Evolutionary conservation across 92 coral and sea anemone species (phyloP).

Genomic region (Blastomussa wellsi): DNA sequence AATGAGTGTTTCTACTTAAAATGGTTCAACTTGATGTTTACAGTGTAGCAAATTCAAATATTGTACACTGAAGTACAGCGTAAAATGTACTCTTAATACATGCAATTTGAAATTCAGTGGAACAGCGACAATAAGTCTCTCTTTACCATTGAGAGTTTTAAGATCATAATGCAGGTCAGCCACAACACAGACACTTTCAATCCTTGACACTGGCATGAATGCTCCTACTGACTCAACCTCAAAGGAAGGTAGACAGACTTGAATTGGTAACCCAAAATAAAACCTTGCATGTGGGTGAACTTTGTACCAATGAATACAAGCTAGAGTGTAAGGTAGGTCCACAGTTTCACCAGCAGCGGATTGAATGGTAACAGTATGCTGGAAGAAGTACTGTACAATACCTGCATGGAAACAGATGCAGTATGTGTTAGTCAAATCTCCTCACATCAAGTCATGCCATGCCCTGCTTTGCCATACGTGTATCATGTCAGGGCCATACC

Average conservation of each 20-base stretch:
- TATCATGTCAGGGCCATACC: too few relatives aligned
- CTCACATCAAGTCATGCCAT: too few relatives aligned
- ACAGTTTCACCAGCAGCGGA: conserved; percentile 23
- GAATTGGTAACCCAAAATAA: conserved; percentile 45
- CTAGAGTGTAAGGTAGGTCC: conserved; percentile 20
- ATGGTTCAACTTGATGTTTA: too few relatives aligned
- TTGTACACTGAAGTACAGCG: too few relatives aligned
- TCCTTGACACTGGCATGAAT: conserved; percentile 25
- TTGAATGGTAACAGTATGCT: conserved; percentile 10
- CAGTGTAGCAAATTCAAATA: too few relatives aligned
- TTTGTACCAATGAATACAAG: conserved; percentile 38
- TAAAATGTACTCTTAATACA: background rate
- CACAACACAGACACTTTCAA: conserved; percentile 35
- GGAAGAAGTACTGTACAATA: conserved; percentile 12
- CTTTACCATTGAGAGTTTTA: conserved; percentile 12
- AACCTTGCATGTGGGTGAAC: conserved; percentile 36
- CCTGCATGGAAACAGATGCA: background rate
- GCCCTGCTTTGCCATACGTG: too few relatives aligned
- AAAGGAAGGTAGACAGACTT: conserved; percentile 35
- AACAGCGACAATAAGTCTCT: conserved; percentile 31
- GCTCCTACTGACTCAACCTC: conserved; percentile 33
- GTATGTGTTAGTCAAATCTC: too few relatives aligned
- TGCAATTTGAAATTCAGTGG: conserved; percentile 21
- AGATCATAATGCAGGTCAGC: conserved; percentile 10
- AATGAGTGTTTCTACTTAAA: too few relatives aligned